Percentiles rank a stretch among this genome's conserved stretches.
These are phyloP conservation scores for Eristalis tenax DNA, from an alignment of 2,888 invertebrate species.

Conservation along the genomic window DNA sequence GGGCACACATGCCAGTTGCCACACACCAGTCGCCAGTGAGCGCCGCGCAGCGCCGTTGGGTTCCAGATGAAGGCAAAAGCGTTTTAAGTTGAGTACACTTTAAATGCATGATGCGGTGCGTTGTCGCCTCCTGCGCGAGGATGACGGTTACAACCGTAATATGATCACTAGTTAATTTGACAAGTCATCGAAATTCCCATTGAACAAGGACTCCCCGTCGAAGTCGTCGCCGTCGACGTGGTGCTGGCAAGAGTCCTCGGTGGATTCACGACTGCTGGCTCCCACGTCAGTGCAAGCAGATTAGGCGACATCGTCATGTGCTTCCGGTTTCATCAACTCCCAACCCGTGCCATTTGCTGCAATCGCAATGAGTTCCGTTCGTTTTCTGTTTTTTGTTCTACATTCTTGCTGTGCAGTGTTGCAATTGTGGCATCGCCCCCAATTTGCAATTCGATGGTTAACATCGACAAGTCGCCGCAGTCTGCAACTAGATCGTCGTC, in stretches of 20 bases:
- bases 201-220: conserved; percentile 16
- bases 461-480: conserved; percentile 41
- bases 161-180: conserved; percentile 67
- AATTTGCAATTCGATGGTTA: conserved; percentile 63
- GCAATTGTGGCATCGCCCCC: conserved; percentile 38
- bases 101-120: conserved; percentile 13
- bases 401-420: not conserved
- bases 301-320: conserved; percentile 52
- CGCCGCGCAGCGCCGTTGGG: too few relatives aligned
- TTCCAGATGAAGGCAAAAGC: conserved; percentile 2
- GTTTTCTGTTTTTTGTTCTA: conserved; percentile 1
- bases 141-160: conserved; percentile 44
- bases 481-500: conserved; percentile 20
- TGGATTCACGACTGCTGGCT: not conserved
- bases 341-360: not conserved
- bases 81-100: conserved; percentile 22
- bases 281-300: conserved; percentile 31
- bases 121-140: conserved; percentile 22
- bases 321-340: conserved; percentile 24
- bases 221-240: not conserved
- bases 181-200: conserved; percentile 61
- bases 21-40: not conserved
- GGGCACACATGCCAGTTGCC: not conserved
- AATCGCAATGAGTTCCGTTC: conserved; percentile 10
- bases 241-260: not conserved